These are phyloP conservation scores for Hybos culiciformis DNA, from an alignment of 2,888 invertebrate species.

Conservation along the genomic window DNA sequence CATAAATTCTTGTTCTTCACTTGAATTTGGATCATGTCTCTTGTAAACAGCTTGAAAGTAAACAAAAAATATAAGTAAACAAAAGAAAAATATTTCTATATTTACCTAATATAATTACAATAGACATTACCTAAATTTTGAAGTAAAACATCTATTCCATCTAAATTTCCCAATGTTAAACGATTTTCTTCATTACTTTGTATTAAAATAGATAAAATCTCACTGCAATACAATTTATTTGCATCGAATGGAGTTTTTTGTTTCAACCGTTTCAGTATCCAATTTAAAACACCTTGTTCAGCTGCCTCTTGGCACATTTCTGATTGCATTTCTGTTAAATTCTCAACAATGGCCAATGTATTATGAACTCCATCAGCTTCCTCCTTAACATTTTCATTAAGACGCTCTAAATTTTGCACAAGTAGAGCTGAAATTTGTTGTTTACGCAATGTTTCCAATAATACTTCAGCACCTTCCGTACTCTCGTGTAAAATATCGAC, in stretches of 20 bases:
- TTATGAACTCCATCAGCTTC: conserved; percentile 95
- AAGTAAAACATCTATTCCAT: conserved; percentile 83
- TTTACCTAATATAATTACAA: too few species aligned
- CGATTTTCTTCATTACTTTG: conserved; percentile 80
- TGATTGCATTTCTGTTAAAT: conserved; percentile 79
- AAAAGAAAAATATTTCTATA: too few species aligned
- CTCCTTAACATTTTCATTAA: conserved; percentile 87
- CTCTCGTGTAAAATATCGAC: conserved; percentile 91
- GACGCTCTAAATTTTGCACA: conserved; percentile 82
- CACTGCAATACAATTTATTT: conserved; percentile 91
- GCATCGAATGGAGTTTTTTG: conserved; percentile 81
- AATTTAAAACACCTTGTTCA: conserved; percentile 79
- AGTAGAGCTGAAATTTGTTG: conserved; percentile 82
- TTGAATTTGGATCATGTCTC: conserved; percentile 77
- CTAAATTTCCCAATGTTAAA: conserved; percentile 71
- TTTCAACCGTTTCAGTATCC: conserved; percentile 83
- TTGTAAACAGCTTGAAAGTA: conserved; percentile 96
- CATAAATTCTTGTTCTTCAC: conserved; percentile 96
- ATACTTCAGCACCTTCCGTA: conserved; percentile 74
- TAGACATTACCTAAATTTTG: too few species aligned
- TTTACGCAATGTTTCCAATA: conserved; percentile 77
- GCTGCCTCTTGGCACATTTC: conserved; percentile 74
- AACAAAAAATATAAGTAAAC: too few species aligned
- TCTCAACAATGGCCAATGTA: conserved; percentile 81
- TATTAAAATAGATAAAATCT: conserved; percentile 86